Conservation (phyloP, 2,888 invertebrate genomes). For the Andrena bucephala region DNA sequence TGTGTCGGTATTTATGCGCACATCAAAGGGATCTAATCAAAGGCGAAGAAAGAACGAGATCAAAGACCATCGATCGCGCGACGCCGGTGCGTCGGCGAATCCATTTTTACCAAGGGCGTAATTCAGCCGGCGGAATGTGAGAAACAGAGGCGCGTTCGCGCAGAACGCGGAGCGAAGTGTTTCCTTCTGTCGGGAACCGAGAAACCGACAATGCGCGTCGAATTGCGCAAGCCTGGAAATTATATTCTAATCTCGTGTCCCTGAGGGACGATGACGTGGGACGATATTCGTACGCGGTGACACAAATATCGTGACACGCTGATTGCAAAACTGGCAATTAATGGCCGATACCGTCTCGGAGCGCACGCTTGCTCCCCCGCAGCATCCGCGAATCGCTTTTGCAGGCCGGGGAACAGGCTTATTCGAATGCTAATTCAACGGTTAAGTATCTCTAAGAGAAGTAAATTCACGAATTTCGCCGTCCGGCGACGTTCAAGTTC, state of each 20-base stretch:
- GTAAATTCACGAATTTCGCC: not conserved
- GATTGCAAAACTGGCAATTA: slow-evolving; percentile 34
- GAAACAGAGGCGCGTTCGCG: not conserved
- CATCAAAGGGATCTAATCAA: slow-evolving; percentile 54
- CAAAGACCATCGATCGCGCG: slow-evolving; percentile 45
- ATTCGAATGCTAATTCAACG: slow-evolving; percentile 6
- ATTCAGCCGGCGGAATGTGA: not conserved
- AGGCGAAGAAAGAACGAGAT: slow-evolving; percentile 49
- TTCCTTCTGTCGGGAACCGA: not conserved
- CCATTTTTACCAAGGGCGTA: slow-evolving; percentile 27
- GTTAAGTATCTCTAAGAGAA: not conserved
- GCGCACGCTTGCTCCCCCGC: not conserved
- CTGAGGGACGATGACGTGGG: slow-evolving; percentile 36
- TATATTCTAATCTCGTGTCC: slow-evolving; percentile 17
- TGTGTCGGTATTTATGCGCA: slow-evolving; percentile 40
- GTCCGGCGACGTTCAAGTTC: not conserved
- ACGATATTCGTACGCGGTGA: slow-evolving; percentile 45
- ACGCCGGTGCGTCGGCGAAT: slow-evolving; percentile 18
- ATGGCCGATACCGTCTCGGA: not conserved
- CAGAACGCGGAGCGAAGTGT: not conserved
- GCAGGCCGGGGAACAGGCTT: not conserved
- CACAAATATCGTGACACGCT: slow-evolving; percentile 52
- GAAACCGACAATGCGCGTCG: not conserved
- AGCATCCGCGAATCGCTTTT: not conserved
- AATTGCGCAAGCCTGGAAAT: slow-evolving; percentile 24